A percentile compares a stretch with the other conserved stretches of the same genome.
These are phyloP conservation scores for Drosophila pachea DNA, from an alignment of 1,140 invertebrate genomes.

Conservation along the genomic window DNA sequence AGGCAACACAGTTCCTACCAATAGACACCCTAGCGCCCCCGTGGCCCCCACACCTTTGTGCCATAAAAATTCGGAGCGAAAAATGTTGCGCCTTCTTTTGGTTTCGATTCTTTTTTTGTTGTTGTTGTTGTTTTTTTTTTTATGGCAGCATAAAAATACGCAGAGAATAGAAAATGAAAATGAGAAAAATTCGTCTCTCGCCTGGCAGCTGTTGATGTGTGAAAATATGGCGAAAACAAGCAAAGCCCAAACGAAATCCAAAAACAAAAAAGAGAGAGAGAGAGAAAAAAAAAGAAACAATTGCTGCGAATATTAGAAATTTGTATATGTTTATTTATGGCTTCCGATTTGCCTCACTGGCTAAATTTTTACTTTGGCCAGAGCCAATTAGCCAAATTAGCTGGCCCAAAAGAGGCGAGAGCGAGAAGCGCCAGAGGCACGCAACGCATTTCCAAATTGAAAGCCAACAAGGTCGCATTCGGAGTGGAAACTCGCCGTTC, in stretches of 20 bases:
- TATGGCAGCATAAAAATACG: conserved; percentile 43
- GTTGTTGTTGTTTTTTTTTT: conserved; percentile 8
- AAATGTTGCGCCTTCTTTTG: conserved; percentile 37
- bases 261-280: not conserved
- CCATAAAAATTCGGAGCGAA: conserved; percentile 67
- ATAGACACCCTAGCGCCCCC: not conserved
- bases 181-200: conserved; percentile 39
- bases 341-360: conserved; percentile 34
- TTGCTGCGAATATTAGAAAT: conserved; percentile 33
- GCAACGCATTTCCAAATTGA: conserved; percentile 66
- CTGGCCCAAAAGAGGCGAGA: not conserved
- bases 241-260: not conserved
- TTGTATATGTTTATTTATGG: conserved; percentile 43
- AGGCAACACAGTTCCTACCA: conserved; percentile 30
- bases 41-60: conserved; percentile 9
- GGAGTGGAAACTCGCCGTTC: conserved; percentile 24
- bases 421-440: conserved; percentile 31
- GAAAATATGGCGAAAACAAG: conserved; percentile 46
- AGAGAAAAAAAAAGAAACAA: not conserved
- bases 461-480: conserved; percentile 52
- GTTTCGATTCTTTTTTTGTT: conserved; percentile 9
- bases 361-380: conserved; percentile 8
- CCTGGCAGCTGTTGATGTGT: conserved; percentile 60
- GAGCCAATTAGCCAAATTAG: conserved; percentile 68
- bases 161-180: conserved; percentile 38